Evolutionary conservation across 92 coral and sea anemone genomes (phyloP), one percentile per base, ranked within the genome.

Genomic region (Parazoanthus swiftii): DNA sequence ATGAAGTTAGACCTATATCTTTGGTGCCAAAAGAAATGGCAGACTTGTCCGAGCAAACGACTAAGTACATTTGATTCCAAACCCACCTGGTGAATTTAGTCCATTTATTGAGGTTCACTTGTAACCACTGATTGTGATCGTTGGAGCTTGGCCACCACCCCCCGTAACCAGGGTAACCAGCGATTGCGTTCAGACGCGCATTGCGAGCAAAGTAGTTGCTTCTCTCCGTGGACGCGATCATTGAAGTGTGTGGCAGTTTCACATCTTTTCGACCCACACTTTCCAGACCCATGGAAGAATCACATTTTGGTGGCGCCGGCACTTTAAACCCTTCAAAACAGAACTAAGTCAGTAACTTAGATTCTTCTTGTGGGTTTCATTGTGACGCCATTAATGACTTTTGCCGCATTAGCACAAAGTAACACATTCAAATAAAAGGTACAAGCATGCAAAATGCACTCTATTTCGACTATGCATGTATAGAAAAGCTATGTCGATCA

Each of bases 221-320:
- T 25, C 59, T 68, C 73, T 82, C 86, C 77, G 86, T 23, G 18
- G 86, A 82, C 51, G 86, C 86, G 37, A 82, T 68, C 58, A 82
- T 82, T 29, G 86, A 68, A 4, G 77, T 39, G 36, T 82, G 86
- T 0, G 86, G 86, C 14, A 82, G 76, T 5, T 68, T 68, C 48
- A 82, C 46, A 1, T 82, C 76, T 42, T 82, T 48, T 46, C 50
- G 76, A 7, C 86, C 86, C 48, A 63, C 35, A 8, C 58, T 67
- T 43, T 82, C 86, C 77, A 82, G 44, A n/a, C 86, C 86, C 86
- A 82, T 36, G 29, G 86, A 70, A 8, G 77, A 82, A n/a, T 82
- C 86, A 66, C 86, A 82, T 15, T 82, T 82, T 46, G 86, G 77
- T 70, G 63, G 20, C 9, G 23, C 63, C 10, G 86, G 86, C 14